Conservation (phyloP, 2,797 vertebrate genomes). For the Melanotaenia trifasciata region DNA sequence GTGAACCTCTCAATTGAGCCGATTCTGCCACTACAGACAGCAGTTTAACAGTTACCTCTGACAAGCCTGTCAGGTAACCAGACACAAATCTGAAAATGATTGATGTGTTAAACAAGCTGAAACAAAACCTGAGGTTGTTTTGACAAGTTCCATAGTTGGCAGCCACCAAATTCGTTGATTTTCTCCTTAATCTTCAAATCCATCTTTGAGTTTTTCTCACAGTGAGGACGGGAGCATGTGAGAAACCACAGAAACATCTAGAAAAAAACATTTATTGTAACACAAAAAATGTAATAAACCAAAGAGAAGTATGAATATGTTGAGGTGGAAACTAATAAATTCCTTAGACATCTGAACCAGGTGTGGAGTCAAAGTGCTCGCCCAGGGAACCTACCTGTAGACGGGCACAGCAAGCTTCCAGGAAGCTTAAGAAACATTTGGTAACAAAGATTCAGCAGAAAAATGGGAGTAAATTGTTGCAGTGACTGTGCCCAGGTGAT, state of each 20-base stretch:
- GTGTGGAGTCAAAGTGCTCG: no score
- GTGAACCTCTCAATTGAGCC: no score
- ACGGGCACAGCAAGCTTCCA: no score
- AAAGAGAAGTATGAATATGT: background rate
- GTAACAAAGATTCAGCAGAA: background rate
- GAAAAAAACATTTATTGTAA: background rate
- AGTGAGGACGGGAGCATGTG: constrained; percentile 32
- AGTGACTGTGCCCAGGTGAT: no score
- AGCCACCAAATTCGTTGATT: background rate
- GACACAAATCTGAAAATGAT: no score
- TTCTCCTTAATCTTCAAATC: constrained; percentile 5
- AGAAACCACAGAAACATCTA: background rate
- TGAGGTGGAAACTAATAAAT: no score
- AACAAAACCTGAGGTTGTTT: background rate
- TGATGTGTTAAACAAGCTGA: background rate
- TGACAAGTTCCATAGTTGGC: background rate
- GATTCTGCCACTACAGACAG: background rate
- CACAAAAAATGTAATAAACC: background rate
- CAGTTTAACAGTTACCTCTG: background rate
- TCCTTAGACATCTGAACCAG: no score
- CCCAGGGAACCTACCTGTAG: no score
- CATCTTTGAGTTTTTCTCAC: background rate
- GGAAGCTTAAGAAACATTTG: background rate
- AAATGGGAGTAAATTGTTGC: no score
- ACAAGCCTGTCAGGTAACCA: background rate